These are phyloP conservation scores for Drosophila eugracilis DNA, from an alignment of 1,140 invertebrate genomes.

Conservation along the genomic window DNA sequence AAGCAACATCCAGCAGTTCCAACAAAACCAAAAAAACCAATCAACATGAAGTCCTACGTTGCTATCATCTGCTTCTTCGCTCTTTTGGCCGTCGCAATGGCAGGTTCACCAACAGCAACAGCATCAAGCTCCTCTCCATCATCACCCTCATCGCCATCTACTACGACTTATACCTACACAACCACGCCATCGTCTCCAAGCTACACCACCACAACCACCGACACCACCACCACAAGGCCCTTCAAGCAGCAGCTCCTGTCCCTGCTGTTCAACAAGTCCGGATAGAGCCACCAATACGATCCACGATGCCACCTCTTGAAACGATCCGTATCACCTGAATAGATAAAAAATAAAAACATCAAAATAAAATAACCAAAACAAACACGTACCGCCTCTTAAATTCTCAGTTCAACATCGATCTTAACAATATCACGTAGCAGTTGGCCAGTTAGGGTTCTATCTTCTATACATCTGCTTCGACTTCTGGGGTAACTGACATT, in stretches of 20 bases:
- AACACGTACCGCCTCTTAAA: conserved; percentile 28
- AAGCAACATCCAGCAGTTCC: conserved; percentile 11
- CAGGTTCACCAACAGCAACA: neutral
- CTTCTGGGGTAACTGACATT: conserved; percentile 35
- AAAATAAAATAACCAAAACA: conserved; percentile 43
- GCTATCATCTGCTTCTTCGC: conserved; percentile 35
- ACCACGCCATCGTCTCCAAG: conserved; percentile 5
- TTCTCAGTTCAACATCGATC: neutral
- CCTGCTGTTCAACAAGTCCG: conserved; percentile 69
- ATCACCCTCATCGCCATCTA: conserved; percentile 3
- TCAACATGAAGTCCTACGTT: conserved; percentile 61
- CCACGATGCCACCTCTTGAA: conserved; percentile 15
- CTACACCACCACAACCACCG: neutral
- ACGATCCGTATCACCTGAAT: conserved; percentile 30
- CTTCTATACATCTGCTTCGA: conserved; percentile 1
- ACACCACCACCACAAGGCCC: conserved; percentile 51
- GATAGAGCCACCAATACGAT: conserved; percentile 34
- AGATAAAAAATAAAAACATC: conserved; percentile 49
- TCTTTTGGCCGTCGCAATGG: conserved; percentile 6
- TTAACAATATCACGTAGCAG: conserved; percentile 32
- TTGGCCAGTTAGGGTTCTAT: conserved; percentile 9
- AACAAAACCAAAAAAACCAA: neutral
- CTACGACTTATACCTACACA: conserved; percentile 40
- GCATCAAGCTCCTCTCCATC: neutral
- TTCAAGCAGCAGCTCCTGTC: conserved; percentile 71